Evolutionary conservation across 2,888 invertebrate genomes (phyloP), one percentile per base, ranked within the genome.

Genomic region (Perizoma affinitatum): DNA sequence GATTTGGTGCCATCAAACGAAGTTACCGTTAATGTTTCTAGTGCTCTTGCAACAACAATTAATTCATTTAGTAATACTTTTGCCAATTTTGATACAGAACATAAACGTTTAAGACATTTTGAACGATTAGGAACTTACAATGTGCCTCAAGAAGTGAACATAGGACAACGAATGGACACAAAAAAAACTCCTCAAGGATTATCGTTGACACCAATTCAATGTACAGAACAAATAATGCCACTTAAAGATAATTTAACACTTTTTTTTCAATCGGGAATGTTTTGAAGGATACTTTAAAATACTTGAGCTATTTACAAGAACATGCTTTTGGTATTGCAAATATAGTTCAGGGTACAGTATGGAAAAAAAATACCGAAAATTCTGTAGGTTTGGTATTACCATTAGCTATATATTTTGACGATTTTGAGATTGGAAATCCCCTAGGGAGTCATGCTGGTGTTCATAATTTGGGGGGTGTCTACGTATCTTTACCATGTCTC

Each of bases 381-480:
- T n/a, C 6, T 45, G 33, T 3, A 45, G 33, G 7, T 6, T 6
- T 43, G 11, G 22, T 22, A 6, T 45, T 45, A 6, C 45, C 45
- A 22, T 34, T 53, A 8, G 4, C 35, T 35, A 6, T 55, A 48
- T 56, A 38, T 33, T 56, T 9, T 52, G 63, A 64, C 38, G 63
- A 64, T 41, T 64, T 54, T 54, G 63, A 64, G 41, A 42, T 51
- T 4, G 59, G 63, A 8, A 60, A 63, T 10, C 57, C 54, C 5
- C 10, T 63, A 10, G 63, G 63, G 35, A 57, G 60, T 10, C 59
- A 57, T 10, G 56, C 56, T 5, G 56, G 56, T 0, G 33, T 44
- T 4, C 56, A 56, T 8, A 56, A 44, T 11, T 9, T 56, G 22
- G 56, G 50, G 4, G 56, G 22, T 7, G 9, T 50, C 6, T 45